Evolutionary conservation across 2,888 invertebrate genomes (phyloP).

Genomic region (Drosophila kanekoi): DNA sequence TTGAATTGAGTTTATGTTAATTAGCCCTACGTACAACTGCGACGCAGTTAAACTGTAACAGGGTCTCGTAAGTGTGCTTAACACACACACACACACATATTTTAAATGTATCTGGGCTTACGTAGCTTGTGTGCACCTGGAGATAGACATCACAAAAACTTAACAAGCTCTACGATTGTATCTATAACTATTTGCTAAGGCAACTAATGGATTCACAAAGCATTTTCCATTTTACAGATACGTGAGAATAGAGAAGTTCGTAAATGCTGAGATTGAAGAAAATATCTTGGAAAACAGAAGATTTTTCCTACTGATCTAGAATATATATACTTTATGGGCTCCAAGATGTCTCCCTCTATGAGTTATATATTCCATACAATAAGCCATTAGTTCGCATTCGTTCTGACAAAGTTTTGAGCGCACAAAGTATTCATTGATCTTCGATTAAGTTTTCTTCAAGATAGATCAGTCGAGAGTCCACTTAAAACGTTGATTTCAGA

Average conservation of each 20-base stretch:
- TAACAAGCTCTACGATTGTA: background rate
- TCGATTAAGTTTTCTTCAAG: background rate
- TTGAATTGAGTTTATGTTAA: conserved; percentile 51
- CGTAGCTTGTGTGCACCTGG: background rate
- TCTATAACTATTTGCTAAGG: too few species aligned
- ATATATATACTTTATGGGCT: too few species aligned
- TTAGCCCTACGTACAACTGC: conserved; percentile 42
- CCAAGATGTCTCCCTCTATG: too few species aligned
- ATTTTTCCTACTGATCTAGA: too few species aligned
- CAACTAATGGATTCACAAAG: too few species aligned
- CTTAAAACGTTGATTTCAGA: background rate
- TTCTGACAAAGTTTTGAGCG: too few species aligned
- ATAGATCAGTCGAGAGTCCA: background rate
- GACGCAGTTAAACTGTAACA: conserved; percentile 45
- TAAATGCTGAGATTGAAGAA: too few species aligned
- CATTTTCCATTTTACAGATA: too few species aligned
- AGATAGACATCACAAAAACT: conserved; percentile 3
- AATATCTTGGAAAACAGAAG: too few species aligned
- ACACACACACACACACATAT: conserved; percentile 2
- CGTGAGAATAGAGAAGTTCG: too few species aligned
- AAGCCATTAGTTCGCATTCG: too few species aligned
- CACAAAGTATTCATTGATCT: background rate
- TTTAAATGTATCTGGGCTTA: conserved; percentile 9
- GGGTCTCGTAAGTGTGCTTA: conserved; percentile 7
- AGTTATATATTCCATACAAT: too few species aligned